These are phyloP conservation scores for Beroe forskalii DNA, from an alignment of 37 sponge, comb jelly and placozoan species.

Conservation along the genomic window DNA sequence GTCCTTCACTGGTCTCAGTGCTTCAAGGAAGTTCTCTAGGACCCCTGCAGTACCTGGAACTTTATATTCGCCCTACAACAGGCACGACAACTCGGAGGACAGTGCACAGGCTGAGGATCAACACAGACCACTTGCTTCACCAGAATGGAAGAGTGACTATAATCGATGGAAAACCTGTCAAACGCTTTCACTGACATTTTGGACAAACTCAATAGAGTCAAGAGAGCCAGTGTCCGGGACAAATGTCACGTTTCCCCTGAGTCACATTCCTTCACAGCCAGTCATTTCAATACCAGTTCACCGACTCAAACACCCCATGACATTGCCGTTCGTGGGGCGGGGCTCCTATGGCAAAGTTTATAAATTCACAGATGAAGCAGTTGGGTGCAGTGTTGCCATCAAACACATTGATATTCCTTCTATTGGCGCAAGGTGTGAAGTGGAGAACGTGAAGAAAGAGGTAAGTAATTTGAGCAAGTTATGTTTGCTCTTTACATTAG, in stretches of 20 bases:
- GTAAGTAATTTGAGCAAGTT: neutral
- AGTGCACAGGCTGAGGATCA: neutral
- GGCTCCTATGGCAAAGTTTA: constrained; percentile 29
- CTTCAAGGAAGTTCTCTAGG: neutral
- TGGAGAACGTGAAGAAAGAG: constrained; percentile 27
- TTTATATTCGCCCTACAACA: no score
- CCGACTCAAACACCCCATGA: neutral
- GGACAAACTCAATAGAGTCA: neutral
- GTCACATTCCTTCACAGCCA: constrained; percentile 1
- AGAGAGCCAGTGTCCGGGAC: constrained; percentile 10
- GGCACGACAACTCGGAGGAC: neutral
- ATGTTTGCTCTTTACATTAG: no score
- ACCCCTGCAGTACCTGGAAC: neutral
- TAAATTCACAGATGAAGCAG: neutral
- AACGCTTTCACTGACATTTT: neutral
- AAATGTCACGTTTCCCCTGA: constrained; percentile 2
- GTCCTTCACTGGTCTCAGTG: constrained; percentile 10
- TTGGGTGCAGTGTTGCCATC: constrained; percentile 13
- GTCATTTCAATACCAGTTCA: neutral
- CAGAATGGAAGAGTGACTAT: neutral
- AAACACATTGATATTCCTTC: neutral
- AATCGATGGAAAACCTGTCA: neutral
- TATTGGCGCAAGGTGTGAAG: neutral
- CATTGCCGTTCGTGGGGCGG: neutral
- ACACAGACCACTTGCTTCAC: neutral